Evolutionary conservation across 2,797 vertebrate species (phyloP).

Genomic region (Microctenopoma lineatum): DNA sequence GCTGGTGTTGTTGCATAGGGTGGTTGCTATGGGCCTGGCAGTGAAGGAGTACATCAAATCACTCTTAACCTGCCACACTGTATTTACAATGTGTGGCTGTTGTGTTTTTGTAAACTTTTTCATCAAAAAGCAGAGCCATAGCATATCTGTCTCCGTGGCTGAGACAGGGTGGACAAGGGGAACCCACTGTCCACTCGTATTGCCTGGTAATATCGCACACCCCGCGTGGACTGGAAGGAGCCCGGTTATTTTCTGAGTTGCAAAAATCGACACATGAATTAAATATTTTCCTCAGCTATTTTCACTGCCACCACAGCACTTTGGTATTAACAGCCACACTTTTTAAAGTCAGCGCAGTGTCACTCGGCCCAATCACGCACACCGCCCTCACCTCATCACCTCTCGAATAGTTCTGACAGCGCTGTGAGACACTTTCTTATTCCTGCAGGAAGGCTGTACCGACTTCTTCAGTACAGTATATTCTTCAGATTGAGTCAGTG

Average conservation of each 20-base stretch:
- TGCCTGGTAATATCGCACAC: constrained; percentile 21
- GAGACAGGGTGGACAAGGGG: constrained; percentile 3
- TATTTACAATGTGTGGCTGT: not conserved
- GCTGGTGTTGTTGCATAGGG: no score
- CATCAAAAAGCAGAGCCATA: not conserved
- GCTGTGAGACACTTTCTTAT: constrained; percentile 19
- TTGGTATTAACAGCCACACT: constrained; percentile 33
- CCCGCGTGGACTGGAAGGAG: not conserved
- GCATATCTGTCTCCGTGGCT: not conserved
- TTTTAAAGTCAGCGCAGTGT: constrained; percentile 33
- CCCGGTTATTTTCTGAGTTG: constrained; percentile 37
- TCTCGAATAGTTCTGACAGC: constrained; percentile 26
- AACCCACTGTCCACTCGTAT: constrained; percentile 13
- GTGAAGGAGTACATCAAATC: no score
- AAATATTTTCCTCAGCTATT: constrained; percentile 38
- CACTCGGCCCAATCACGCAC: constrained; percentile 31
- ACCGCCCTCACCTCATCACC: not conserved
- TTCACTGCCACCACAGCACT: constrained; percentile 23
- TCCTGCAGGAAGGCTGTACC: constrained; percentile 17
- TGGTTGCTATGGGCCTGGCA: no score
- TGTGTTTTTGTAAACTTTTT: not conserved
- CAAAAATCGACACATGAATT: constrained; percentile 43
- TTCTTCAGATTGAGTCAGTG: constrained; percentile 14
- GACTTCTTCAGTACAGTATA: not conserved
- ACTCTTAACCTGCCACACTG: no score